These are phyloP conservation scores for Horisme vitalbata DNA, from an alignment of 2,888 invertebrate genomes.

Conservation along the genomic window DNA sequence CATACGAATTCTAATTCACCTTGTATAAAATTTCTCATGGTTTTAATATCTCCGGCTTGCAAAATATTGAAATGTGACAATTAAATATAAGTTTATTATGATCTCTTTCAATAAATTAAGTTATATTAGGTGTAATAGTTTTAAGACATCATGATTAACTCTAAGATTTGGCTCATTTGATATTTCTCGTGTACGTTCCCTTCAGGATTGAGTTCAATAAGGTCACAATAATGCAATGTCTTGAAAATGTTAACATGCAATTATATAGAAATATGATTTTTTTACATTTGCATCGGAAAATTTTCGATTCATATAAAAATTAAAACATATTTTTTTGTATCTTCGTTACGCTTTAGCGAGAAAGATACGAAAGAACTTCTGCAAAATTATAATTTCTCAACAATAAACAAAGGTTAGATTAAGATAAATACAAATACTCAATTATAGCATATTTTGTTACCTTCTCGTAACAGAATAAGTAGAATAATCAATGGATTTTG, in stretches of 20 bases:
- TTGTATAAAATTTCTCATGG: slow-evolving; percentile 18
- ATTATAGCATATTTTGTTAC: slow-evolving; percentile 57
- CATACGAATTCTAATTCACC: too few species aligned
- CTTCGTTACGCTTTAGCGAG: slow-evolving; percentile 43
- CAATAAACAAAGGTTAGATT: slow-evolving; percentile 43
- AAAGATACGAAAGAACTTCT: slow-evolving; percentile 39
- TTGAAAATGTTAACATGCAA: slow-evolving; percentile 46
- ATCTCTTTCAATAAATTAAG: slow-evolving; percentile 79
- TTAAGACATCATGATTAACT: slow-evolving; percentile 28
- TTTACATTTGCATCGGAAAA: slow-evolving; percentile 40
- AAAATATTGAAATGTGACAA: slow-evolving; percentile 72
- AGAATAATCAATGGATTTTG: slow-evolving; percentile 36
- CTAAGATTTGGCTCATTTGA: slow-evolving; percentile 30
- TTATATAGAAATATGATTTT: slow-evolving; percentile 66
- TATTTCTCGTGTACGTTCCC: slow-evolving; percentile 31
- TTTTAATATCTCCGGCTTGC: slow-evolving; percentile 21
- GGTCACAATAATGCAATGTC: slow-evolving; percentile 55
- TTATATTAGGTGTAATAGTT: slow-evolving; percentile 60
- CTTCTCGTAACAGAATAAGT: slow-evolving; percentile 41
- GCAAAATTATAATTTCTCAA: slow-evolving; percentile 16
- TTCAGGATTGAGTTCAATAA: slow-evolving; percentile 34
- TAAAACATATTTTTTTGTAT: slow-evolving; percentile 38
- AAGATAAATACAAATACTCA: slow-evolving; percentile 79
- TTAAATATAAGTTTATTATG: slow-evolving; percentile 79
- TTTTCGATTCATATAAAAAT: slow-evolving; percentile 53